Evolutionary conservation across 2,113 vertebrate genomes (phyloP), one percentile per base, ranked within the genome.

Genomic region (Xiphorhynchus elegans): DNA sequence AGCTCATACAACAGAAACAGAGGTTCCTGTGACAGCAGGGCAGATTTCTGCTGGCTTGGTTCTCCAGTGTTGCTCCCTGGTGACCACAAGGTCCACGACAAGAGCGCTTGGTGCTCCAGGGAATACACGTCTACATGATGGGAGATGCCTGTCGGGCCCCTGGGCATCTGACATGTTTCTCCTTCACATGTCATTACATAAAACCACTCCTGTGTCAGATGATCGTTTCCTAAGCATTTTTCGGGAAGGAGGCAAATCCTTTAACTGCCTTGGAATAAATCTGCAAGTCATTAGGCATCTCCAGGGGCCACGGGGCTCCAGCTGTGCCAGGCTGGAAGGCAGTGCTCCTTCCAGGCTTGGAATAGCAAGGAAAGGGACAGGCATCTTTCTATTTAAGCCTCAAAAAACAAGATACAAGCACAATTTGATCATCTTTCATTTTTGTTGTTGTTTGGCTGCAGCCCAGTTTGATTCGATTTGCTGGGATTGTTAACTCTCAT

Each of bases 251-350:
- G 55, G 42, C 28, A 89, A 96, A 95, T 94, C 58, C 37, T 33
- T 88, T 87, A 82, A 87, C 81, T 2, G 49, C 70, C 37, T 77
- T 74, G 70, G 73, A 97, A 95, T 90, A 91, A 97, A 93, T 81
- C 94, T 80, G 68, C 58, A 93, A 91, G 50, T 77, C 69, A 53
- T 94, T 92, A 60, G 46, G 49, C 47, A 63, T 83, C 90, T 76
- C 14, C 0, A 68, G 76, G 85, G 55, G 24, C 66, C 49, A n/a
- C n/a, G 0, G 42, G 59, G 24, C 50, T 96, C 78, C 97, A 89
- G 50, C 90, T 60, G 53, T 95, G 59, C 64, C 78, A 97, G 89
- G 82, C 56, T 81, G 68, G 37, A 86, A 94, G 19, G 35, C 23
- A 88, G 21, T 4, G 8, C 78, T 80, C 52, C 70, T 78, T 70